Percentiles rank a stretch among this genome's conserved stretches.
Conservation (phyloP, 2,888 invertebrate genomes). For the Melipona beecheii region DNA sequence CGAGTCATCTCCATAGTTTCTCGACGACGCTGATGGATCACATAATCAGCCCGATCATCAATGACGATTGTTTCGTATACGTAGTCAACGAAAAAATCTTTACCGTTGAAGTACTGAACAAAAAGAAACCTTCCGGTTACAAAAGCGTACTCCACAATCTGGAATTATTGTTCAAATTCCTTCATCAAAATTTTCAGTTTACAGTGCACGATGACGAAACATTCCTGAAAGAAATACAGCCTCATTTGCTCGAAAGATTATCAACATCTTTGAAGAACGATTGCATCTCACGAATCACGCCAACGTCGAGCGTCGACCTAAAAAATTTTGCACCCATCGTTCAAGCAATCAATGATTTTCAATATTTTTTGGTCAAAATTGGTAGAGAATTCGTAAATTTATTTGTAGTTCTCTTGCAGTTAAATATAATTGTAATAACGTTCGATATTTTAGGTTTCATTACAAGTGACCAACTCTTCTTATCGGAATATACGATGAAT, state of each 20-base stretch:
- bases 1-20: conserved; percentile 86
- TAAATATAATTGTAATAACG: neutral
- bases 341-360: conserved; percentile 88
- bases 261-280: conserved; percentile 89
- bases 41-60: conserved; percentile 87
- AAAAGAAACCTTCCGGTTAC: conserved; percentile 84
- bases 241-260: conserved; percentile 86
- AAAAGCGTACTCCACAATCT: conserved; percentile 86
- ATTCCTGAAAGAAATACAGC: conserved; percentile 85
- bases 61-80: conserved; percentile 84
- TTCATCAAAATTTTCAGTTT: conserved; percentile 86
- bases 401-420: neutral
- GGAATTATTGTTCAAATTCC: conserved; percentile 86
- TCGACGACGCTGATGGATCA: conserved; percentile 86
- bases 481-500: conserved; percentile 89
- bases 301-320: conserved; percentile 90
- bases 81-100: conserved; percentile 83
- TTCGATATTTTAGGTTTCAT: conserved; percentile 85
- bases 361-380: conserved; percentile 86
- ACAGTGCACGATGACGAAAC: conserved; percentile 83
- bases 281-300: conserved; percentile 91
- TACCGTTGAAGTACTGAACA: conserved; percentile 82
- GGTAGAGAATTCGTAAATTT: conserved; percentile 67
- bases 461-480: conserved; percentile 85
- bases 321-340: conserved; percentile 88